Percentiles rank a stretch among this genome's conserved stretches.
phyloP scores from a whole-genome alignment of 2,113 vertebrate genomes.

The Equus quagga region DNA sequence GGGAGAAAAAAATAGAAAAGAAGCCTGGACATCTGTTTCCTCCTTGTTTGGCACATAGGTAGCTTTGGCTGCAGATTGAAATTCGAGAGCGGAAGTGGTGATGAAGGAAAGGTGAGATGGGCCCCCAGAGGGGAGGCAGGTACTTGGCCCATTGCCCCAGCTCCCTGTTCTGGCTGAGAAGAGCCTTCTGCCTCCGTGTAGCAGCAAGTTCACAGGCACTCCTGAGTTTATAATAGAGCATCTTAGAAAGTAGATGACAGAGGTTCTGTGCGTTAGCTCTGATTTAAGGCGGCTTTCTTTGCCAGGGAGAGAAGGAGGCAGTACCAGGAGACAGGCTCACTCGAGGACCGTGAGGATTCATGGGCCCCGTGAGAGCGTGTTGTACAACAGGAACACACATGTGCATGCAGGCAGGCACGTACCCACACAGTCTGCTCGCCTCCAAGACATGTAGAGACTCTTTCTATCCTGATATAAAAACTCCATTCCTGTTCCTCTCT shows the following conservation, averaged over 20 bases:
- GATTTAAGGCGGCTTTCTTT: neutral
- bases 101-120: neutral
- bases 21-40: neutral
- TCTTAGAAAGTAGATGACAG: neutral
- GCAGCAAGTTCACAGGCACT: neutral
- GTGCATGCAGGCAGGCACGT: fast-evolving
- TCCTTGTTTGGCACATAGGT: neutral
- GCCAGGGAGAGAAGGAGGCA: neutral
- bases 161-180: neutral
- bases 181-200: neutral
- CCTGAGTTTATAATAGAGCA: neutral
- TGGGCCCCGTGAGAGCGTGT: fast-evolving
- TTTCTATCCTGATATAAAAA: neutral
- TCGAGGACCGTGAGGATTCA: fast-evolving
- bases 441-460: neutral
- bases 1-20: too few species aligned
- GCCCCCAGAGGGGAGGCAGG: neutral
- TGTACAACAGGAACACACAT: fast-evolving
- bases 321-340: neutral
- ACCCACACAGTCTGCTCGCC: neutral
- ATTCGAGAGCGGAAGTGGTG: neutral
- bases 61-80: neutral
- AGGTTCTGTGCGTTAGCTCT: neutral
- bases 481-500: neutral
- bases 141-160: fast-evolving